Percentiles rank a stretch among this genome's conserved stretches.
Evolutionary conservation across 2,113 vertebrate genomes (phyloP).

Genomic region (Spea bombifrons): DNA sequence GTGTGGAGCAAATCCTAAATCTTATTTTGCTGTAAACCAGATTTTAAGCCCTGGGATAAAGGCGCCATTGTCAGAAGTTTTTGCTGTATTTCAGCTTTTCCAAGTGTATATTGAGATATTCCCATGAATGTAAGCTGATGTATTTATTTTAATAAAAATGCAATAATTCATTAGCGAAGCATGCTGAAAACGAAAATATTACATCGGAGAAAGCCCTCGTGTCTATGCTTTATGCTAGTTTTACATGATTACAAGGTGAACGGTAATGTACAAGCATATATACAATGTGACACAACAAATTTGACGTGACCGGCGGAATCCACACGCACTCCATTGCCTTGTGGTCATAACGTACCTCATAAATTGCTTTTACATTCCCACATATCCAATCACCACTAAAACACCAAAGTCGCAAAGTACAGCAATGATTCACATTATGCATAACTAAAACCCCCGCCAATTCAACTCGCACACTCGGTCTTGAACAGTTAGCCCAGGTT

Average conservation of each 20-base stretch:
- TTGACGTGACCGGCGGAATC: neutral
- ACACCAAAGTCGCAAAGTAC: neutral
- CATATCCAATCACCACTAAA: neutral
- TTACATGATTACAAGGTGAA: neutral
- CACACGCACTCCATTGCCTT: neutral
- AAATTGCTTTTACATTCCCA: neutral
- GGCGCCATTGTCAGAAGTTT: conserved; percentile 21
- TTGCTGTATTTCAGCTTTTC: conserved; percentile 24
- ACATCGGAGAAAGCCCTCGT: neutral
- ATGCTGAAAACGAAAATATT: neutral
- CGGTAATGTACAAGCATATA: neutral
- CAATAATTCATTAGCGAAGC: conserved; percentile 18
- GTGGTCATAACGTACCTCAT: neutral
- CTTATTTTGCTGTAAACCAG: conserved; percentile 42
- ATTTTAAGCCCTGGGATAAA: conserved; percentile 35
- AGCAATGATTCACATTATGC: neutral
- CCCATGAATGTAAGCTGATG: conserved; percentile 9
- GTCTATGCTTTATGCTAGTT: neutral
- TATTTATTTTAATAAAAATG: conserved; percentile 5
- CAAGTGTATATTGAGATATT: conserved; percentile 20
- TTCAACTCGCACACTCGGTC: neutral
- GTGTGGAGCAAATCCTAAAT: conserved; percentile 22
- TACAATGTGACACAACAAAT: conserved; percentile 1
- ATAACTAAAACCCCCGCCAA: neutral
- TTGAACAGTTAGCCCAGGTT: no score